Evolutionary conservation across 1,140 invertebrate genomes (phyloP), one percentile per base, ranked within the genome.

Genomic region (Heliothis virescens): DNA sequence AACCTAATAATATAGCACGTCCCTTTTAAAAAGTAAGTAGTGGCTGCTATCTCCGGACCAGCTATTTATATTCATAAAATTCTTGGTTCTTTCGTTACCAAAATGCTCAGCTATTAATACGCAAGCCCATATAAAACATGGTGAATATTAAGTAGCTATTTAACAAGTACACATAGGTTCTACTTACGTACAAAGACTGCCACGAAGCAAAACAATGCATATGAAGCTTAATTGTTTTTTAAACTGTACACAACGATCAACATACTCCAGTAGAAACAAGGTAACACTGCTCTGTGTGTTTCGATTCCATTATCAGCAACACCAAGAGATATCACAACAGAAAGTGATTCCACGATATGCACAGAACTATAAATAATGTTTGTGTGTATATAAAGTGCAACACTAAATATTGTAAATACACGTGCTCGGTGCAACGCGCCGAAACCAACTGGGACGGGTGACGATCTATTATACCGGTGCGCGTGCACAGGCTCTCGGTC

Each of bases 381-480:
- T 80, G 47, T 77, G 72, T 81, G 71, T 80, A 29, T 77, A 50
- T 78, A 69, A 34, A 76, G 83, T 86, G 83, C 84, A 87, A 82
- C 85, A 84, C 82, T 74, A 84, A 82, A 82, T 85, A 69, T 83
- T 48, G 81, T 87, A 81, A 84, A 84, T 81, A 83, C 91, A 91
- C 93, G 90, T 94, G 89, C 85, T 83, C 91, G 82, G 83, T 85
- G 87, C 92, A 90, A 83, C 92, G 91, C 90, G 89, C 89, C 91
- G 90, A 91, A 93, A 89, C 87, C 87, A 92, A 94, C 91, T 94
- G 93, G 91, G 89, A 89, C 91, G 89, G 84, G 71, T 85, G 86
- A 90, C 91, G 91, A 90, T 92, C 91, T 94, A 94, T 92, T 90
- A 92, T 90, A 89, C 90, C 91, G 90, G 90, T 89, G 89, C 91